Evolutionary conservation across 2,888 invertebrate genomes (phyloP), one percentile per base, ranked within the genome.

Genomic region (Drosophila parthenogenetica): DNA sequence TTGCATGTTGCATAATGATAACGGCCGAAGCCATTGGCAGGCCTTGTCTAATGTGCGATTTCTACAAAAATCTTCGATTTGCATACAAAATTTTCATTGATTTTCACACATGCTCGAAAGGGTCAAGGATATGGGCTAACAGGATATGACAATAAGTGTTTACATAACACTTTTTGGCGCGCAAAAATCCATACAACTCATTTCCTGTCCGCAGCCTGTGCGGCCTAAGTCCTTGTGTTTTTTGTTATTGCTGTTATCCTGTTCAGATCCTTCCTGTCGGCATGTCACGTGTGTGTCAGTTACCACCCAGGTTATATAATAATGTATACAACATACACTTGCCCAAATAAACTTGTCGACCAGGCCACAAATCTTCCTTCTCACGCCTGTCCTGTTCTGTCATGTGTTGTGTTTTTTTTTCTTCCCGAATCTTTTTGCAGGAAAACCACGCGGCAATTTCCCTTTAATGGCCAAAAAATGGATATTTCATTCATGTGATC

Each of bases 11-110:
- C 81, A 73, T 70, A 75, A 70, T 69, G 67, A 58, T 72, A 69
- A 68, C 72, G 73, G 69, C 75, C 29, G 8, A 8, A 8, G 35
- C 35, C 61, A 63, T 65, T 72, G 64, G 54, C 82, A 68, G 66
- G 62, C 54, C 63, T 72, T 48, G 42, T 63, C 78, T 87, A 87
- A 85, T 87, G 87, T 85, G 85, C 59, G 79, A 86, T 82, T 86
- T 85, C 63, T 22, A 53, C 35, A 58, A 69, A 64, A 78, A 53
- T 11, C 14, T 11, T 35, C 35, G 84, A 77, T 81, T 73, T 80
- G 81, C 87, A 79, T 74, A 55, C 16, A 14, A 32, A 8, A 48
- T 59, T 48, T 53, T 49, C 54, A 61, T 25, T 48, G 55, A 53
- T 62, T 70, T 73, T 75, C 75, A 72, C 78, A 78, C 76, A 73